These are phyloP conservation scores for Mythimna albipuncta DNA, from an alignment of 2,888 invertebrate genomes.

Conservation along the genomic window DNA sequence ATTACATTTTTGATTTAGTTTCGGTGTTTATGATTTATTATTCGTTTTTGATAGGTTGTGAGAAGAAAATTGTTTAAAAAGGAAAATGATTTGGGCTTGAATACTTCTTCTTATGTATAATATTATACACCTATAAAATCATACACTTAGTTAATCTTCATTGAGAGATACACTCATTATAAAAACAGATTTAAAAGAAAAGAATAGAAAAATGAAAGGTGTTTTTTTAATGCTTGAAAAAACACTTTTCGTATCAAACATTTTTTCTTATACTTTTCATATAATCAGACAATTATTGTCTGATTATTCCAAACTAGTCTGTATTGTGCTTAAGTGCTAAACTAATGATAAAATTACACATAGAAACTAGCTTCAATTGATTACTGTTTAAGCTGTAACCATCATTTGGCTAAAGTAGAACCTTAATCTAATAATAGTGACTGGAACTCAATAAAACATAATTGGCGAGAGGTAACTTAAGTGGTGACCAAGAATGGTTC, in stretches of 20 bases:
- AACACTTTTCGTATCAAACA: too few species aligned
- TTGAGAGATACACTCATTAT: too few species aligned
- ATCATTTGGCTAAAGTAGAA: constrained; percentile 31
- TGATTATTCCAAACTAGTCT: neutral
- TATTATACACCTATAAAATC: neutral
- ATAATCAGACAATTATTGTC: too few species aligned
- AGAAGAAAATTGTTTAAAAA: neutral
- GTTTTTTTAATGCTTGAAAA: too few species aligned
- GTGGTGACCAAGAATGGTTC: constrained; percentile 72
- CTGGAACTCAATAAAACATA: constrained; percentile 67
- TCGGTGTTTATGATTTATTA: constrained; percentile 59
- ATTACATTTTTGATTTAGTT: constrained; percentile 69
- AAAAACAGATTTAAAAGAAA: neutral
- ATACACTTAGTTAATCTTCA: neutral
- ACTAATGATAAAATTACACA: constrained; percentile 20
- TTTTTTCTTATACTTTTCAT: too few species aligned
- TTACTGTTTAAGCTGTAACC: constrained; percentile 1
- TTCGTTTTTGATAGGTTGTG: constrained; percentile 17
- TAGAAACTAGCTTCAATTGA: constrained; percentile 18
- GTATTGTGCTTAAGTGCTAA: neutral
- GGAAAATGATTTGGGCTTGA: neutral
- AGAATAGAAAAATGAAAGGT: too few species aligned
- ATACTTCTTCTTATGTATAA: neutral
- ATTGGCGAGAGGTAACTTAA: constrained; percentile 77
- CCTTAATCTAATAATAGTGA: constrained; percentile 49